These are phyloP conservation scores for Paedocypris sp. DNA, from an alignment of 2,113 vertebrate genomes.

Conservation along the genomic window DNA sequence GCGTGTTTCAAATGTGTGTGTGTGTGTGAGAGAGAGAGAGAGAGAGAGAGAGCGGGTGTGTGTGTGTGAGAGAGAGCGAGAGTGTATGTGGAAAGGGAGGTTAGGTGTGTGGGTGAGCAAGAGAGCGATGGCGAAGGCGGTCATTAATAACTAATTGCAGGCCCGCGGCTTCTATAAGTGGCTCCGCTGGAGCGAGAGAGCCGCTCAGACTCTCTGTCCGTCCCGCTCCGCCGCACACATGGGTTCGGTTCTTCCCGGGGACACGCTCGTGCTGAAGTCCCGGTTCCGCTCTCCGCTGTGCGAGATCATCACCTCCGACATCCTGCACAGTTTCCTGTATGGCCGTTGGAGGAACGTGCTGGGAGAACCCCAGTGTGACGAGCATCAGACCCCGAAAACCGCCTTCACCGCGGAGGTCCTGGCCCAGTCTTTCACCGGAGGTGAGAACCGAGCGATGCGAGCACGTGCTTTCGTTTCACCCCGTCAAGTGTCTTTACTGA, in stretches of 20 bases:
- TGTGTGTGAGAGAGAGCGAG: not conserved
- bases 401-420: constrained; percentile 94
- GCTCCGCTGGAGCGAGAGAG: constrained; percentile 43
- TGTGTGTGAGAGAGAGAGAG: constrained; percentile 31
- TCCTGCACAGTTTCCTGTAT: constrained; percentile 93
- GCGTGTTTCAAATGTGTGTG: not conserved
- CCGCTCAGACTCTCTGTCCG: constrained; percentile 36
- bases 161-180: constrained; percentile 82
- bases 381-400: constrained; percentile 68
- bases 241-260: constrained; percentile 88
- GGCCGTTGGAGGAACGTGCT: constrained; percentile 92
- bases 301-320: constrained; percentile 92
- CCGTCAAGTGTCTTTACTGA: too few species aligned
- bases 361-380: constrained; percentile 82
- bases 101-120: too few species aligned
- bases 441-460: too few species aligned
- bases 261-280: constrained; percentile 79
- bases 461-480: too few species aligned
- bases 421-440: constrained; percentile 91
- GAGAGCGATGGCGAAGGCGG: too few species aligned
- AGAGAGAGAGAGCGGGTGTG: not conserved
- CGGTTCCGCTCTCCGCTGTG: constrained; percentile 79
- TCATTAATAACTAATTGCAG: constrained; percentile 98
- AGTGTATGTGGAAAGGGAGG: not conserved
- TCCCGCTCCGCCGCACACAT: constrained; percentile 45